Evolutionary conservation across 2,797 vertebrate species (phyloP).

Genomic region (Alauda arvensis): DNA sequence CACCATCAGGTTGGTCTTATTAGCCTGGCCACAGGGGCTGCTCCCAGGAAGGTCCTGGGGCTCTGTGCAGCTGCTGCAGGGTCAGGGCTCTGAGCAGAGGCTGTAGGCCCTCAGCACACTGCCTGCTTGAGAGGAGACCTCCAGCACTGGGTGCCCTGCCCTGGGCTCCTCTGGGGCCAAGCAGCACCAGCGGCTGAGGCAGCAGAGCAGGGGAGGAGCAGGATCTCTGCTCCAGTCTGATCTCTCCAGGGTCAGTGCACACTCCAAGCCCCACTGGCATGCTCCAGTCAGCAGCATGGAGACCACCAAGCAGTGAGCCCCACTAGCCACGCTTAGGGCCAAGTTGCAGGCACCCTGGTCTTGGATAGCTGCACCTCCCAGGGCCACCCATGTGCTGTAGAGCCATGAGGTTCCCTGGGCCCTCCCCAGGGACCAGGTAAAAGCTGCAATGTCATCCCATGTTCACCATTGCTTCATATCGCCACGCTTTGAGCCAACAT

Average conservation of each 20-base stretch:
- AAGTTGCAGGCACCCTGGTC: not conserved
- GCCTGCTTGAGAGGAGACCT: not conserved
- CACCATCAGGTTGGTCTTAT: not conserved
- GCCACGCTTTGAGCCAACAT: slow-evolving; percentile 33
- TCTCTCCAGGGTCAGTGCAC: not conserved
- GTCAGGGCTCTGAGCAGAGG: not conserved
- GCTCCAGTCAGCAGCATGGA: not conserved
- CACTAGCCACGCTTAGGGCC: not conserved
- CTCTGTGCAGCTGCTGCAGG: not conserved
- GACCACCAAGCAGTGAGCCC: not conserved
- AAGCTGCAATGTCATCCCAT: slow-evolving; percentile 46
- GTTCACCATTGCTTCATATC: slow-evolving; percentile 50
- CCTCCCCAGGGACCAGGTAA: slow-evolving; percentile 15
- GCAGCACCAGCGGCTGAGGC: not conserved
- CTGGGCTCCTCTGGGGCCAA: not conserved
- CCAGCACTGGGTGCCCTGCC: not conserved
- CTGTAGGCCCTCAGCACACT: accelerated
- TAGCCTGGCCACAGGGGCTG: not conserved
- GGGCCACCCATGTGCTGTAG: not conserved
- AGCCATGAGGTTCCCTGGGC: not conserved
- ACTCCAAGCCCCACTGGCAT: not conserved
- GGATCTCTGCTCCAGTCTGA: accelerated
- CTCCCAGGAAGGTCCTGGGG: not conserved
- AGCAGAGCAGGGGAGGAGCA: not conserved
- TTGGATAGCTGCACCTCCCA: not conserved